These are phyloP conservation scores for Anagyrus pseudococci DNA, from an alignment of 2,888 invertebrate genomes.

Conservation along the genomic window DNA sequence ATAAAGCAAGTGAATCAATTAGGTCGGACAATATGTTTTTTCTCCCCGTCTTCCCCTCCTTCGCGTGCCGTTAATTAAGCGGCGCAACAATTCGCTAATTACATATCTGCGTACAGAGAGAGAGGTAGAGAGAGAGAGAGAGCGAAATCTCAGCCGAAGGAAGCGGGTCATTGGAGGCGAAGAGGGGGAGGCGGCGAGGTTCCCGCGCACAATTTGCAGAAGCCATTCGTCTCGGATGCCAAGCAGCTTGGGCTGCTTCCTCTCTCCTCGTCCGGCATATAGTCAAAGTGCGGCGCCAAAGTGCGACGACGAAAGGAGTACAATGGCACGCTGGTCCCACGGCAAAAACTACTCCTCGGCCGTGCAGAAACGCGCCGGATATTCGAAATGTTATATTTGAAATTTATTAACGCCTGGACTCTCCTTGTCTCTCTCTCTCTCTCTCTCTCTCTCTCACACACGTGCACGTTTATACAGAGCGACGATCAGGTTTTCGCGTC, in stretches of 20 bases:
- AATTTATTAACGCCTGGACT: constrained; percentile 58
- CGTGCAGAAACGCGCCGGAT: constrained; percentile 41
- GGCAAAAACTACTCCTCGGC: no score
- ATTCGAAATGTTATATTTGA: constrained; percentile 60
- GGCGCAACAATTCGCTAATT: constrained; percentile 15
- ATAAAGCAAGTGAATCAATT: not conserved
- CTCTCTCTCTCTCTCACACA: no score
- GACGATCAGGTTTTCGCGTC: constrained; percentile 41
- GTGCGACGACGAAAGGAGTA: no score
- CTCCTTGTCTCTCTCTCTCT: no score
- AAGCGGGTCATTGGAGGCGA: no score
- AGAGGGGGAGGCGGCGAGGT: not conserved
- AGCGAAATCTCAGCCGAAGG: no score
- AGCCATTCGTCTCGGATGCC: constrained; percentile 8
- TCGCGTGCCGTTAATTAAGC: not conserved
- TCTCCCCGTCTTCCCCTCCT: no score
- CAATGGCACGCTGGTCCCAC: constrained; percentile 24
- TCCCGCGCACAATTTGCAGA: not conserved
- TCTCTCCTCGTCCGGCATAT: not conserved
- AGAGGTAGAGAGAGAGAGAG: no score
- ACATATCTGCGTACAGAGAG: not conserved
- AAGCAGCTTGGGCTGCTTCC: not conserved
- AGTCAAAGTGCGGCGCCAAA: not conserved
- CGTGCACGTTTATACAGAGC: no score
- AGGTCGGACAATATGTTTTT: no score